Evolutionary conservation across 2,888 invertebrate genomes (phyloP).

Genomic region (Limnephilus marmoratus): DNA sequence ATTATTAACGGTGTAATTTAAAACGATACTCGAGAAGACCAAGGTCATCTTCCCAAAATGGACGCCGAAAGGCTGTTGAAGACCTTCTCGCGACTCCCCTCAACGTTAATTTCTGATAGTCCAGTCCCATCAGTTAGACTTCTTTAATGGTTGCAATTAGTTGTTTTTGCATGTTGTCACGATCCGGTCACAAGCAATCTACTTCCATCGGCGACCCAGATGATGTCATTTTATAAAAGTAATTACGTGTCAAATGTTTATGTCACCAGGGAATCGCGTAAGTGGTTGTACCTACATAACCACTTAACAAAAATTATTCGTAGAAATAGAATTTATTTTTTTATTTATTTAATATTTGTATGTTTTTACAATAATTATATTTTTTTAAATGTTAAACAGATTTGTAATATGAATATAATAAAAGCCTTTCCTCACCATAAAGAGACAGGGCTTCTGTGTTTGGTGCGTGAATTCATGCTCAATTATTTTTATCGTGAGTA

Average conservation of each 20-base stretch:
- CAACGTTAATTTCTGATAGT: background rate
- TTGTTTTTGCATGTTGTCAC: background rate
- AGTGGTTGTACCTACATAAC: background rate
- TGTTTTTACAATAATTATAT: too few species aligned
- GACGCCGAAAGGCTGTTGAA: background rate
- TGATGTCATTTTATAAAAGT: background rate
- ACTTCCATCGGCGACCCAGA: background rate
- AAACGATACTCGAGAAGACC: background rate
- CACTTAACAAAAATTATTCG: background rate
- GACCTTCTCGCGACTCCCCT: background rate
- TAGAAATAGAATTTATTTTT: too few species aligned
- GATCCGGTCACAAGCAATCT: background rate
- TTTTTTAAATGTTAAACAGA: too few species aligned
- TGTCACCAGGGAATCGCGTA: background rate
- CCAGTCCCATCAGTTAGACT: background rate
- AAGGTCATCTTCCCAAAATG: background rate
- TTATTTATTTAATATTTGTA: too few species aligned
- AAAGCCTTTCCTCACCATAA: too few species aligned
- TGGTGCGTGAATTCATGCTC: too few species aligned
- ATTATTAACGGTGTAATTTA: background rate
- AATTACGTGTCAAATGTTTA: background rate
- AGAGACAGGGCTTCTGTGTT: too few species aligned
- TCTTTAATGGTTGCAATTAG: background rate
- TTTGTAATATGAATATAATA: too few species aligned
- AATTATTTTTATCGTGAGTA: too few species aligned